Base-by-base conservation (phyloP, 2,888 invertebrate species). In the Hypselothyrea guttata region DNA sequence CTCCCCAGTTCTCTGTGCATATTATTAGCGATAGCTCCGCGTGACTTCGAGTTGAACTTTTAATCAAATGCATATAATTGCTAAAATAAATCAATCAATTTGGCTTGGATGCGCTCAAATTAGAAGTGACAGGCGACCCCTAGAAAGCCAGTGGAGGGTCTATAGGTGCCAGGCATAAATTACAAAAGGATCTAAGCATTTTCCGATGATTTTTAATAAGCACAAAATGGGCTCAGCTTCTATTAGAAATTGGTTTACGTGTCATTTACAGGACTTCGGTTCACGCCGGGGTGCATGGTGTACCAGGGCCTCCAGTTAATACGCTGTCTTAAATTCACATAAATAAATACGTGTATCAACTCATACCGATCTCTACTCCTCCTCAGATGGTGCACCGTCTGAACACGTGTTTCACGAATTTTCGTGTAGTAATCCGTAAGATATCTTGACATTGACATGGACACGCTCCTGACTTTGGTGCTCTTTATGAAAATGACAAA, bases 51-150 rank as follows among this genome's bases (percentile, higher is more conserved):
- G 85, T 66, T 83, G 53, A 73, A 71, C 73, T 84, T 84, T 85
- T 86, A 86, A 84, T 84, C 86, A 86, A 86, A 85, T 83, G 75
- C 72, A 76, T 73, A 84, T 84, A 84, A 84, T 86, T 84, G 84
- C 85, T 63, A 71, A 86, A 85, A 84, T 84, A 84, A 84, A 84
- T 84, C 84, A 84, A 84, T 84, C 86, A 84, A 84, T 86, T 84
- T 78, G 64, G 62, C 68, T 61, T 54, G 81, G 66, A 65, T 84
- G 64, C 49, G 45, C 45, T 53, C 68, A 81, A 86, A 84, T 86
- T 83, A 75, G 71, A 81, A 81, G 56, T 81, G 84, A 86, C 84
- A 81, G 57, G 35, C 35, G 40, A 31, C 37, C 11, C 48, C 40
- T 22, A 22, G 22, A 22, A 5, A 4, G 22, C 22, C 2, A 22